phyloP scores from a whole-genome alignment of 2,888 invertebrate species.

The Carcina quercana region DNA sequence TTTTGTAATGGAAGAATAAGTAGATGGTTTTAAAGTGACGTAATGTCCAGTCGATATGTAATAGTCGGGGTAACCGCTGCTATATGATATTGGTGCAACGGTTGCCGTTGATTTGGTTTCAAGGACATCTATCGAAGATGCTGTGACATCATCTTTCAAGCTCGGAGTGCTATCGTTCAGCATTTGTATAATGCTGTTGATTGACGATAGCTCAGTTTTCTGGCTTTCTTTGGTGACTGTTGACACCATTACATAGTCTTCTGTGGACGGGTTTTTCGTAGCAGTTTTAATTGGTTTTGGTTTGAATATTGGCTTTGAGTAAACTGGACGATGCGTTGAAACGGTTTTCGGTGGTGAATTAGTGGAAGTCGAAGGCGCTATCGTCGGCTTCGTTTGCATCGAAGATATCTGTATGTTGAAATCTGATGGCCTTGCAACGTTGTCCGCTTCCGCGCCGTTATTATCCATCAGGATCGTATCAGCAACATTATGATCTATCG shows the following conservation, averaged over 20 bases:
- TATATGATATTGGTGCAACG: constrained; percentile 39
- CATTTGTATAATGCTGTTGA: constrained; percentile 77
- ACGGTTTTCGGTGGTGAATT: constrained; percentile 42
- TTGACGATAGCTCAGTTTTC: constrained; percentile 57
- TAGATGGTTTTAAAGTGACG: constrained; percentile 55
- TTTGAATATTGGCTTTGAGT: constrained; percentile 70
- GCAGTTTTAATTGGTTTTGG: constrained; percentile 55
- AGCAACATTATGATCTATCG: constrained; percentile 74
- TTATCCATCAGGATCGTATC: constrained; percentile 77
- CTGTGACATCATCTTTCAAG: constrained; percentile 48
- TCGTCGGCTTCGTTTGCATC: constrained; percentile 65
- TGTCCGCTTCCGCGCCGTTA: constrained; percentile 72
- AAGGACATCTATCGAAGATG: constrained; percentile 33
- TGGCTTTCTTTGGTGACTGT: constrained; percentile 67
- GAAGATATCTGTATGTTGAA: constrained; percentile 63
- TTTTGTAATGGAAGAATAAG: constrained; percentile 20
- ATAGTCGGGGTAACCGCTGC: constrained; percentile 42
- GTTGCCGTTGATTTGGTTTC: constrained; percentile 53
- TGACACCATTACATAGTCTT: constrained; percentile 73
- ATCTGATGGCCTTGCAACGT: constrained; percentile 66
- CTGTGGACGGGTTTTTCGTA: constrained; percentile 40
- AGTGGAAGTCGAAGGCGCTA: constrained; percentile 39
- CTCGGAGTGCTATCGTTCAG: constrained; percentile 69
- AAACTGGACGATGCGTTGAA: constrained; percentile 55
- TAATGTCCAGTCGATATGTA: constrained; percentile 56